Conservation (phyloP, 2,797 vertebrate species). For the Hemibagrus guttatus region DNA sequence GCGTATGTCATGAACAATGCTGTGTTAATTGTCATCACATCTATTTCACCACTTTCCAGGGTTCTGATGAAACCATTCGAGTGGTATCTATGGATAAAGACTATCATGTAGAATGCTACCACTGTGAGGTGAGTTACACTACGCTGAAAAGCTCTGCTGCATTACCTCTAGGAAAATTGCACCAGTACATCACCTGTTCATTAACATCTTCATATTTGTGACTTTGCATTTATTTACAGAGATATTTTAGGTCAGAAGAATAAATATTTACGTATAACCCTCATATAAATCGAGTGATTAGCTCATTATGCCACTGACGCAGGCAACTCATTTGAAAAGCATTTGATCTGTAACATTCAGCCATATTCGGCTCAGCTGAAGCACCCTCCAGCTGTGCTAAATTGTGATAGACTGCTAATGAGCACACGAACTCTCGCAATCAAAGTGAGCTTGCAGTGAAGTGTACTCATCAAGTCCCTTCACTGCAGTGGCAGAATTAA, state of each 20-base stretch:
- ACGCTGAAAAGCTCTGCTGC: not conserved
- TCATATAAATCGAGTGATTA: not conserved
- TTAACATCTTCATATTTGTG: constrained; percentile 11
- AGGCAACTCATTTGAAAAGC: not conserved
- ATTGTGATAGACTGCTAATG: constrained; percentile 57
- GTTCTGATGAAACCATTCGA: constrained; percentile 93
- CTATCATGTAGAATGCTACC: constrained; percentile 95
- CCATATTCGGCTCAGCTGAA: constrained; percentile 48
- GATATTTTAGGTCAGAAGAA: not conserved
- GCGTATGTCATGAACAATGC: too few species aligned
- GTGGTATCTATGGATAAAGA: constrained; percentile 98
- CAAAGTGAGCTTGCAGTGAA: constrained; percentile 34
- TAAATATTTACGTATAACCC: not conserved
- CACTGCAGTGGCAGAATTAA: constrained; percentile 25
- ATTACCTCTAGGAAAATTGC: not conserved
- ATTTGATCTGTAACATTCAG: constrained; percentile 22
- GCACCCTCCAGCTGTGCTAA: constrained; percentile 31
- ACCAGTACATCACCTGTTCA: not conserved
- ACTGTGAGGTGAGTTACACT: constrained; percentile 85
- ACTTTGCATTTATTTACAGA: not conserved
- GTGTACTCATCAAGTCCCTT: constrained; percentile 8
- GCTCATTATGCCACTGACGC: not conserved
- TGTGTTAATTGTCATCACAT: too few species aligned
- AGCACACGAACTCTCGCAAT: constrained; percentile 40
- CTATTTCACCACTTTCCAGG: constrained; percentile 70